A percentile compares a stretch with the other conserved stretches of the same genome.
These are phyloP conservation scores for Cheilosia vulpina DNA, from an alignment of 2,888 invertebrate species.

Conservation along the genomic window DNA sequence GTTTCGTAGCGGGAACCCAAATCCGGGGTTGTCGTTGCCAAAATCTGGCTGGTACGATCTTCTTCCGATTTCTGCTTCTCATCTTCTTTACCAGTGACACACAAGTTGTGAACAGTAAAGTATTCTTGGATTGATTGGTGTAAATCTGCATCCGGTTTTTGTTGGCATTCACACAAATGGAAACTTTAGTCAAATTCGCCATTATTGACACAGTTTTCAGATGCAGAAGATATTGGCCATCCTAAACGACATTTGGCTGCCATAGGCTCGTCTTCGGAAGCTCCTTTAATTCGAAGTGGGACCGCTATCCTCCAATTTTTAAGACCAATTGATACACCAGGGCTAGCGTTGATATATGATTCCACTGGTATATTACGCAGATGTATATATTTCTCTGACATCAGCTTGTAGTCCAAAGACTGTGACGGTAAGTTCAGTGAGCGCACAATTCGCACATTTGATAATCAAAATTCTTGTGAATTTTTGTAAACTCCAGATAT, in stretches of 20 bases:
- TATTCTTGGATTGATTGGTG: not conserved
- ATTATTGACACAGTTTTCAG: too few species aligned
- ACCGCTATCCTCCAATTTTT: too few species aligned
- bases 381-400: not conserved
- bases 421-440: not conserved
- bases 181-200: not conserved
- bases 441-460: not conserved
- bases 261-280: too few species aligned
- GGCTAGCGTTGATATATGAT: too few species aligned
- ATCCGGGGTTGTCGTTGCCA: not conserved
- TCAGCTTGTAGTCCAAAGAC: not conserved
- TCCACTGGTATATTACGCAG: not conserved
- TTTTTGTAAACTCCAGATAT: not conserved
- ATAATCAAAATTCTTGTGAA: not conserved
- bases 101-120: slow-evolving; percentile 8
- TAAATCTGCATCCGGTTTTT: slow-evolving; percentile 1
- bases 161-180: slow-evolving; percentile 8
- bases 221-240: too few species aligned
- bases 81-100: not conserved
- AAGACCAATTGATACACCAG: too few species aligned
- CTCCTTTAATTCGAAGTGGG: too few species aligned
- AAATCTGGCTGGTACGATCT: not conserved
- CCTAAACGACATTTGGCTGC: too few species aligned
- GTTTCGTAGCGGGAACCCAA: slow-evolving; percentile 54
- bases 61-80: slow-evolving; percentile 1